phyloP scores from a whole-genome alignment of 2,888 invertebrate genomes.

The Heterodera filipjevi region DNA sequence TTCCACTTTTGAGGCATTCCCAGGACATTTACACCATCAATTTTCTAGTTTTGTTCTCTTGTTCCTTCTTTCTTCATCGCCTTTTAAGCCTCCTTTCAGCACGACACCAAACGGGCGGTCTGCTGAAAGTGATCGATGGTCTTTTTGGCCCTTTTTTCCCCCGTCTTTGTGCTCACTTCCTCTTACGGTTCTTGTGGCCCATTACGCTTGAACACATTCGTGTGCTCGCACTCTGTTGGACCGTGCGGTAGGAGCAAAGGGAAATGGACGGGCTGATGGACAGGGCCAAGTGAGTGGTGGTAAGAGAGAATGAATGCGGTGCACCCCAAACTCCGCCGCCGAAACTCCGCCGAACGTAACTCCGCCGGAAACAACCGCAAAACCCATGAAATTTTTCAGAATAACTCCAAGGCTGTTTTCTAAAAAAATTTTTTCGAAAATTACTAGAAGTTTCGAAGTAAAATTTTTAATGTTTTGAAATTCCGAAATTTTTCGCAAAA shows the following conservation, averaged over 20 bases:
- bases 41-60: conserved; percentile 71
- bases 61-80: not conserved
- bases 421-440: too few relatives aligned
- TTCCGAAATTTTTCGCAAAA: too few relatives aligned
- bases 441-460: too few relatives aligned
- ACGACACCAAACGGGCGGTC: conserved; percentile 60
- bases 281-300: not conserved
- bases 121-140: conserved; percentile 73
- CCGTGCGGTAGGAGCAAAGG: not conserved
- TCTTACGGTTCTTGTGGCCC: conserved; percentile 94
- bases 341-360: too few relatives aligned
- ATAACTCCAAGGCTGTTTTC: too few relatives aligned
- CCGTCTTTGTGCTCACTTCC: conserved; percentile 88
- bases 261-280: not conserved
- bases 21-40: conserved; percentile 92
- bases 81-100: conserved; percentile 19
- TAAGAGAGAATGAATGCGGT: too few relatives aligned
- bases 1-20: conserved; percentile 72
- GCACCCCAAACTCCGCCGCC: too few relatives aligned
- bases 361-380: too few relatives aligned
- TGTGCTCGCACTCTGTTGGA: conserved; percentile 51
- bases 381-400: too few relatives aligned
- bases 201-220: conserved; percentile 85
- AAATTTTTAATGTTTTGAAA: too few relatives aligned
- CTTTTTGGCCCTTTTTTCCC: conserved; percentile 88